Evolutionary conservation across 64 coral and sea anemone species (phyloP), one percentile per base, ranked within the genome.

Genomic region (Porites lutea): DNA sequence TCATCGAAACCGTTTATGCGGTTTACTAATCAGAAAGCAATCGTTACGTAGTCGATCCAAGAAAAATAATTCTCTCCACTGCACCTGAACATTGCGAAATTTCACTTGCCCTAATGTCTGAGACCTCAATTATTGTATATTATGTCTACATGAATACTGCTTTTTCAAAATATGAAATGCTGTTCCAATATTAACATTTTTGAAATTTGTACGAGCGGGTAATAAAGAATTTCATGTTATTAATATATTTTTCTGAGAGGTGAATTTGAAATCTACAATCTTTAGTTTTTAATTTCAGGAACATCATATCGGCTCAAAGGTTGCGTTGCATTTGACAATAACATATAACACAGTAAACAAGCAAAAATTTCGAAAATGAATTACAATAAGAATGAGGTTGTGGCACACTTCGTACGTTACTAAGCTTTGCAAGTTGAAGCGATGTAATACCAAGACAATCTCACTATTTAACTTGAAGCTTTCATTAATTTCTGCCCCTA

Each of bases 151-250:
- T 20, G 22, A 53, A 77, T 77, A 22, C 52, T 53, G 74, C 15
- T 1, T 49, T 52, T 21, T 21, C 9, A 77, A 77, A 74, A n/a
- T n/a, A 53, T 20, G 53, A 51, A 77, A 8, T 18, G 2, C 23
- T 37, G 20, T 74, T 10, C 3, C 23, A 45, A 65, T 65, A 65
- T 65, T 74, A 8, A 48, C 11, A 37, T 13, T 8, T 63, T 55
- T 3, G 14, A 7, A 13, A 13, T 12, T 7, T 62, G 2, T 81
- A 45, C 78, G 78, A 46, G 58, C 57, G 8, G 13, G 55, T 22
- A 81, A 81, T 81, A 23, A 81, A 81, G 63, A 81, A 55, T 62
- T 18, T 63, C 11, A 58, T 59, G 58, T 79, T 59, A 4, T 59
- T 79, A 27, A 23, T 8, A 13, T 59, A 44, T 71, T 71, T 71